A percentile compares a stretch with the other conserved stretches of the same genome.
These are phyloP conservation scores for Bos javanicus DNA, from an alignment of 2,113 vertebrate genomes.

Conservation along the genomic window DNA sequence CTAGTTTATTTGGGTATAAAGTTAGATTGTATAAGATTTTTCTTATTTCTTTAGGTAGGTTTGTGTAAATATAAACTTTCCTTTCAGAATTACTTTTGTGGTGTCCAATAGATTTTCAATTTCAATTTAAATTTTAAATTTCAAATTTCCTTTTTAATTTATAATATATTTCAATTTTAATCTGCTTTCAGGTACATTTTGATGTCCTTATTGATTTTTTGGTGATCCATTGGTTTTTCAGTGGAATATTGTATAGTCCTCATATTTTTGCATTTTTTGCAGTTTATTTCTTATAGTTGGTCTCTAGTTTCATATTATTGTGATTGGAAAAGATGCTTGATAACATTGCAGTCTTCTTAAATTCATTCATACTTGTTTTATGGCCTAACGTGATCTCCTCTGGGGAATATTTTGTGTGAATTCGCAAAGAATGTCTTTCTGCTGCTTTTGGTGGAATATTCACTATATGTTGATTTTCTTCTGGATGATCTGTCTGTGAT, in stretches of 20 bases:
- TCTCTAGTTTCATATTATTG: neutral
- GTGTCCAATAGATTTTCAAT: neutral
- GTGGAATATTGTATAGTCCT: neutral
- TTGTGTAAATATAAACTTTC: neutral
- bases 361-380: neutral
- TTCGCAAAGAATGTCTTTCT: neutral
- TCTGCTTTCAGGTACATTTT: no score
- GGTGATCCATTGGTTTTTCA: neutral
- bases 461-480: neutral
- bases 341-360: neutral
- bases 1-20: neutral
- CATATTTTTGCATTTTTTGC: neutral
- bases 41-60: neutral
- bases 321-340: neutral
- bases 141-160: neutral
- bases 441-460: neutral
- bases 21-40: neutral
- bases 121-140: no score
- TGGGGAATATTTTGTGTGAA: neutral
- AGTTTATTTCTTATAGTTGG: neutral
- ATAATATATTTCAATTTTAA: neutral
- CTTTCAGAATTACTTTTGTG: neutral
- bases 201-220: neutral
- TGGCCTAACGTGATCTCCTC: neutral
- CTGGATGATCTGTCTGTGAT: neutral